Evolutionary conservation across 2,797 vertebrate species (phyloP), one percentile per base, ranked within the genome.

Genomic region (Kryptolebias ocellatus): DNA sequence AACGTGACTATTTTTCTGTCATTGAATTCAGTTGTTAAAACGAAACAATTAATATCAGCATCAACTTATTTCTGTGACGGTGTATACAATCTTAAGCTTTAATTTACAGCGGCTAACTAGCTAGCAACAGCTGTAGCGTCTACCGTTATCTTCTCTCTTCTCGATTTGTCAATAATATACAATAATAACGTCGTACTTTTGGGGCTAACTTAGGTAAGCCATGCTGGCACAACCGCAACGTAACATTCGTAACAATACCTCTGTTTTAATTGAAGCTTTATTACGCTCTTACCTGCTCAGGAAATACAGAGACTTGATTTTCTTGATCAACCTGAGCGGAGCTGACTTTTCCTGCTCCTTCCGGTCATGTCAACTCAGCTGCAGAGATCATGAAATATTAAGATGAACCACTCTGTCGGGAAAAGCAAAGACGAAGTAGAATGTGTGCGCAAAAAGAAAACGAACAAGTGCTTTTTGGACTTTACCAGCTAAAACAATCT

Each of bases 401-500:
- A 0, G 83, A 81, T n/a, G 80, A 0, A 0, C 8, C 76, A 80
- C 84, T 85, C 79, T 6, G 44, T 34, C 20, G 5, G 1, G 29
- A 29, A 85, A 77, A 66, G 0, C 6, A 0, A n/a, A 50, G 45
- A 78, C 9, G 47, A n/a, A 24, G 20, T 24, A 24, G 20, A 24
- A 24, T 24, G 20, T 24, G 20, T 24, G 20, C 20, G 20, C 20
- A 24, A 24, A 24, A 24, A 24, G 20, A 24, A 24, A 24, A 24
- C 20, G 20, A 24, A 24, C 20, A 24, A 24, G 20, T 24, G 20
- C 20, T 24, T 24, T 24, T 24, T 24, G 20, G 20, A 24, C 20
- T 24, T 24, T 24, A 24, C 20, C 20, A 24, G 20, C 20, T 24
- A 24, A 24, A 24, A 24, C 20, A 24, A 24, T 24, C 20, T 24